Conservation (phyloP, 2,797 vertebrate genomes). For the Microhierax caerulescens region DNA sequence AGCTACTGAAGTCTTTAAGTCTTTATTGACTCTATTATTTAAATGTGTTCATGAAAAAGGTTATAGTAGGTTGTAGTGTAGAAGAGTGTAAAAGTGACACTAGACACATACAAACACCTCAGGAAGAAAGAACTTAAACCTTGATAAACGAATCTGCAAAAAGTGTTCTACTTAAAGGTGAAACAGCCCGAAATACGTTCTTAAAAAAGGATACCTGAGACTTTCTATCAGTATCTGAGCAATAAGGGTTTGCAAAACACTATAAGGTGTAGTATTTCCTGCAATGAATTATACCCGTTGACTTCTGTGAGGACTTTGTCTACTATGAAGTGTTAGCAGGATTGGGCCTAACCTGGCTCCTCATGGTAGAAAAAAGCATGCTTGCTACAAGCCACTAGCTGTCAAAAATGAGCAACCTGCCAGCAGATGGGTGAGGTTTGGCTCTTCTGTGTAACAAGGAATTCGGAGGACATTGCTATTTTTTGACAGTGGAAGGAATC, state of each 20-base stretch:
- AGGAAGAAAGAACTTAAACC: neutral
- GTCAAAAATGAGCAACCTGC: neutral
- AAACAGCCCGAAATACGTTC: neutral
- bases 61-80: neutral
- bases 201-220: neutral
- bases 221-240: neutral
- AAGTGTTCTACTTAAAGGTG: neutral
- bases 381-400: constrained; percentile 25
- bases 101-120: neutral
- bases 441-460: neutral
- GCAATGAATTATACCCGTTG: neutral
- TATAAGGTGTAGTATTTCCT: neutral
- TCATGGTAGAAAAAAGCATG: neutral
- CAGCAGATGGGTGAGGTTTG: constrained; percentile 5
- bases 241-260: neutral
- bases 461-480: neutral
- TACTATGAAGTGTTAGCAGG: neutral
- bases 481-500: constrained; percentile 25
- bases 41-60: neutral
- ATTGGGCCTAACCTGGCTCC: neutral
- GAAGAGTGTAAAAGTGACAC: neutral
- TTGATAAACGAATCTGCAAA: neutral
- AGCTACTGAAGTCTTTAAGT: neutral
- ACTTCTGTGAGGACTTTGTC: neutral
- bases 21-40: neutral